Percentiles rank a stretch among this genome's conserved stretches.
These are phyloP conservation scores for Choristoneura fumiferana DNA, from an alignment of 1,140 invertebrate genomes.

Conservation along the genomic window DNA sequence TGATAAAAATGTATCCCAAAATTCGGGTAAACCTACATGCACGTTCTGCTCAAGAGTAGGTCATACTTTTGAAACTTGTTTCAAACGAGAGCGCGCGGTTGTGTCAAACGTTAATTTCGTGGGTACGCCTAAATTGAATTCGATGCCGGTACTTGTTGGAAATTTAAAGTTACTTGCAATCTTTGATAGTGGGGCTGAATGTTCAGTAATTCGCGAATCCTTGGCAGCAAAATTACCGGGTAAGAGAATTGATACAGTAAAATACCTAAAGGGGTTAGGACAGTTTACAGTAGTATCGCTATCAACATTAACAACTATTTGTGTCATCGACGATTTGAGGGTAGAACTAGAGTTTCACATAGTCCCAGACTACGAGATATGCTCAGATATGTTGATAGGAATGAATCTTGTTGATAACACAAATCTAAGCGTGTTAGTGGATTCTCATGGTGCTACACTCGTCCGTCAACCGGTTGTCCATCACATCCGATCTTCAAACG, in stretches of 20 bases:
- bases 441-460: background rate
- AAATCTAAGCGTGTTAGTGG: conserved; percentile 8
- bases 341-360: conserved; percentile 16
- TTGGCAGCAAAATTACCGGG: conserved; percentile 6
- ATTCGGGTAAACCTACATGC: too few species aligned
- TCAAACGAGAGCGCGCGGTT: too few species aligned
- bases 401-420: conserved; percentile 16
- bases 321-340: conserved; percentile 7
- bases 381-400: conserved; percentile 10
- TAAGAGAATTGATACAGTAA: conserved; percentile 12
- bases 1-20: too few species aligned
- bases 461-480: background rate
- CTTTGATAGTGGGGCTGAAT: conserved; percentile 17
- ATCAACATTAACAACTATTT: conserved; percentile 6
- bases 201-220: background rate
- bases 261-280: conserved; percentile 4
- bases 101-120: conserved; percentile 14
- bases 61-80: too few species aligned
- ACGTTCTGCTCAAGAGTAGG: too few species aligned
- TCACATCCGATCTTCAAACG: background rate
- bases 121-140: conserved; percentile 10
- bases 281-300: conserved; percentile 1
- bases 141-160: background rate
- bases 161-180: background rate
- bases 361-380: conserved; percentile 11